Percentiles rank a stretch among this genome's conserved stretches.
These are phyloP conservation scores for Enteromius fasciolatus DNA, from an alignment of 2,797 vertebrate genomes.

Conservation along the genomic window DNA sequence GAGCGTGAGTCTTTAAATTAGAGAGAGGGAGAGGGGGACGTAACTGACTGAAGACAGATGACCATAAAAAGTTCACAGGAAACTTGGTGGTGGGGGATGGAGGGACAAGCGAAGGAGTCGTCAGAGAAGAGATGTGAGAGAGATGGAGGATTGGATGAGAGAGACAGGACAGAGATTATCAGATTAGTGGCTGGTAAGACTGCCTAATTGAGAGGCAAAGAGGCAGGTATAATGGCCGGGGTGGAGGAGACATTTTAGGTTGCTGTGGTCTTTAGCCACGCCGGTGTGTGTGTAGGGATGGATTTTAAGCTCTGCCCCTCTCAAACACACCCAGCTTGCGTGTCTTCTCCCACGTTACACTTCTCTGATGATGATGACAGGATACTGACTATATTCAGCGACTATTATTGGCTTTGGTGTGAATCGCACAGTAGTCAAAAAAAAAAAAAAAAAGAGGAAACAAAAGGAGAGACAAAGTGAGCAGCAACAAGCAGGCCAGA, in stretches of 20 bases:
- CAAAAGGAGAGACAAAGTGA: not conserved
- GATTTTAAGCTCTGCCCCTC: not conserved
- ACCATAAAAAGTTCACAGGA: conserved; percentile 14
- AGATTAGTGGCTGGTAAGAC: conserved; percentile 83
- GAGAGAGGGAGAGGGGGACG: conserved; percentile 14
- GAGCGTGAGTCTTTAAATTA: conserved; percentile 25
- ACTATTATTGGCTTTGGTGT: conserved; percentile 28
- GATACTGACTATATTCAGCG: conserved; percentile 21
- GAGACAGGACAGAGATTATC: conserved; percentile 72
- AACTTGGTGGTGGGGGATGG: conserved; percentile 42
- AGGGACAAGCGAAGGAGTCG: not conserved
- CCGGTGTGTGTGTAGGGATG: conserved; percentile 13
- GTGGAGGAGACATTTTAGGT: conserved; percentile 66
- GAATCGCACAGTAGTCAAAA: not conserved
- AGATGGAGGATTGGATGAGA: conserved; percentile 60
- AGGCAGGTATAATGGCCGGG: conserved; percentile 77
- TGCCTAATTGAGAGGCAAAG: conserved; percentile 81
- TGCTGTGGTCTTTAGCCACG: conserved; percentile 52
- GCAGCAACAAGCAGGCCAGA: not conserved
- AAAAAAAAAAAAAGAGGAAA: not conserved
- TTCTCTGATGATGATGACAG: conserved; percentile 1
- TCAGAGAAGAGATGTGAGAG: conserved; percentile 10
- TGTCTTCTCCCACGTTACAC: conserved; percentile 21
- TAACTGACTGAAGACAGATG: conserved; percentile 49
- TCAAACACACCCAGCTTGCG: conserved; percentile 38